These are phyloP conservation scores for Puntigrus tetrazona DNA, from an alignment of 2,113 vertebrate genomes.

Conservation along the genomic window DNA sequence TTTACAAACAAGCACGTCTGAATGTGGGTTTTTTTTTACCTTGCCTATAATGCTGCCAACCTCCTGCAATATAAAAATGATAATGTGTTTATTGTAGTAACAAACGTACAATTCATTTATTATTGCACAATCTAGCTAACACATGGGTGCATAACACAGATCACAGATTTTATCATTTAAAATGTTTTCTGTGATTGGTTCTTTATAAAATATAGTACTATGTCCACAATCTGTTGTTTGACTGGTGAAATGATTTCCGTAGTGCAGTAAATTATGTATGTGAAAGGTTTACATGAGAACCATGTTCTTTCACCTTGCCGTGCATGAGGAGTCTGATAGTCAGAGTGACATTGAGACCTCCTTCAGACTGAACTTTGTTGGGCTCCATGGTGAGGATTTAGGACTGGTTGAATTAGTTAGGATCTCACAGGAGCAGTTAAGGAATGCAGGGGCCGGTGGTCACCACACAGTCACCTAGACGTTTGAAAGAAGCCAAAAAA, in stretches of 20 bases:
- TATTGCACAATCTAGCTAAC: not conserved
- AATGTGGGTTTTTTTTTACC: constrained; percentile 77
- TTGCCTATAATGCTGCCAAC: constrained; percentile 98
- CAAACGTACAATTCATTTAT: not conserved
- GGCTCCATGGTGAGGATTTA: constrained; percentile 80
- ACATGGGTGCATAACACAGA: not conserved
- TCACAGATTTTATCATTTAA: not conserved
- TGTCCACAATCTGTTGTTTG: not conserved
- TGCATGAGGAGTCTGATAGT: constrained; percentile 98
- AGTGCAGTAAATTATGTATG: not conserved
- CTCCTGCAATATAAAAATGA: constrained; percentile 77
- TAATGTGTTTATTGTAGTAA: not conserved
- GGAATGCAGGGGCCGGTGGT: constrained; percentile 69
- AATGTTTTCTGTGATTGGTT: not conserved
- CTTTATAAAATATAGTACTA: not conserved
- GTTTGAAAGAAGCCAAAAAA: not conserved
- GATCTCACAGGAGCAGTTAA: constrained; percentile 59
- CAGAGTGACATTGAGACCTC: constrained; percentile 93
- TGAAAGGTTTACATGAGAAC: not conserved
- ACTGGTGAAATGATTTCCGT: not conserved
- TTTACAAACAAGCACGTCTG: not conserved
- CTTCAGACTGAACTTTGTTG: constrained; percentile 89
- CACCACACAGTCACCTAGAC: constrained; percentile 78
- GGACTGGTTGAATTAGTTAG: constrained; percentile 65
- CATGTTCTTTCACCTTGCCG: constrained; percentile 82